phyloP scores from a whole-genome alignment of 2,888 invertebrate species.

The Luperina nickerlii region DNA sequence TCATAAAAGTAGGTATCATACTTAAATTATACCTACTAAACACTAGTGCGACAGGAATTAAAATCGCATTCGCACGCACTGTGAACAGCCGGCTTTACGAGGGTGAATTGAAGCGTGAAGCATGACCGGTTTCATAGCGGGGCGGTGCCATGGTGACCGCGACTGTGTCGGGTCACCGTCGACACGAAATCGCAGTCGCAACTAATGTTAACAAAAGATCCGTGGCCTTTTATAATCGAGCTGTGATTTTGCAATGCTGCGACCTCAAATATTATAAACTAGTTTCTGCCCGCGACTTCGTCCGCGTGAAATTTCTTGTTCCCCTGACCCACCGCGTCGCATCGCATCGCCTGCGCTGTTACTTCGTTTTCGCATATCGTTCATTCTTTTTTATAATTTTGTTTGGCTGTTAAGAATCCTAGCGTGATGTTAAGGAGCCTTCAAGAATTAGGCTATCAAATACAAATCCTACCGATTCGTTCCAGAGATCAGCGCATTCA shows the following conservation, averaged over 20 bases:
- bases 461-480: no score
- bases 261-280: not conserved
- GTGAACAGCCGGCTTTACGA: constrained; percentile 61
- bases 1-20: not conserved
- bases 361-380: no score
- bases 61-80: constrained; percentile 45
- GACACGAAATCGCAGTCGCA: constrained; percentile 1
- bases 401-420: no score
- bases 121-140: constrained; percentile 62
- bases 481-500: no score
- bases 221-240: constrained; percentile 10
- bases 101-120: constrained; percentile 67
- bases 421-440: no score
- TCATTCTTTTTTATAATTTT: no score
- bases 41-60: not conserved
- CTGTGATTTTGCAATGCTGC: constrained; percentile 4
- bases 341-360: no score
- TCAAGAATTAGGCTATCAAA: no score
- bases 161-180: constrained; percentile 42
- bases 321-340: no score
- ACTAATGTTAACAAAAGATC: constrained; percentile 12
- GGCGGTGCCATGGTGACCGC: constrained; percentile 70
- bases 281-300: no score
- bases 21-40: not conserved
- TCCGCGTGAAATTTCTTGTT: no score